phyloP scores from a whole-genome alignment of 1,140 invertebrate species.

The Sesamia nonagrioides region DNA sequence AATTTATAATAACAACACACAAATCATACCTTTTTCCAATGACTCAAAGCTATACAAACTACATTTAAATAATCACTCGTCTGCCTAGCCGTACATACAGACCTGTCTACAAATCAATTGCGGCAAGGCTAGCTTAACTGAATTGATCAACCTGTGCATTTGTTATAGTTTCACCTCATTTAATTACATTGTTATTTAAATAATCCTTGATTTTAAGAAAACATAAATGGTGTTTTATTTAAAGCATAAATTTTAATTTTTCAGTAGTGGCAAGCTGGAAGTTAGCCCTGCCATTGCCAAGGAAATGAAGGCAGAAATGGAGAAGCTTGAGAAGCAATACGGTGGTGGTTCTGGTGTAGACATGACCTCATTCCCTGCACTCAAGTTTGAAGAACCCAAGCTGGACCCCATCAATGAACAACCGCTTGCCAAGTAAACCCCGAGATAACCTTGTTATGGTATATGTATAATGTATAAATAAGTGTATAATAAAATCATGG shows the following conservation, averaged over 20 bases:
- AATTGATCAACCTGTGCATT: too few relatives aligned
- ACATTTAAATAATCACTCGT: too few relatives aligned
- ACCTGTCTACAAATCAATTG: too few relatives aligned
- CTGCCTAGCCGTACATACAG: too few relatives aligned
- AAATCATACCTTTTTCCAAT: too few relatives aligned
- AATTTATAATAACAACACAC: too few relatives aligned
- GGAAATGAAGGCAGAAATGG: constrained; percentile 92
- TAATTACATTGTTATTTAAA: too few relatives aligned
- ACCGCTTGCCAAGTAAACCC: constrained; percentile 69
- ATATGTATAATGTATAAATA: constrained; percentile 52
- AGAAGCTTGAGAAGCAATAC: constrained; percentile 93
- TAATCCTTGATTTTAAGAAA: too few relatives aligned
- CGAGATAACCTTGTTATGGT: constrained; percentile 47
- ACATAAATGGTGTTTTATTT: neutral
- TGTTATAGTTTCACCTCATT: too few relatives aligned
- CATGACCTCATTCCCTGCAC: constrained; percentile 95
- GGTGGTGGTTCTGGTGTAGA: constrained; percentile 92
- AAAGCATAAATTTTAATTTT: constrained; percentile 67
- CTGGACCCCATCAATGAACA: constrained; percentile 88
- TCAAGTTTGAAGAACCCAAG: constrained; percentile 92
- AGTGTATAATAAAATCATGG: constrained; percentile 54
- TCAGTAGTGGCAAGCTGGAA: constrained; percentile 94
- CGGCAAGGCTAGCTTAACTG: too few relatives aligned
- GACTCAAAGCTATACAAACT: too few relatives aligned
- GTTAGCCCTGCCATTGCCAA: constrained; percentile 92